Evolutionary conservation across 2,888 invertebrate genomes (phyloP).

Genomic region (Caenorhabditis becei): DNA sequence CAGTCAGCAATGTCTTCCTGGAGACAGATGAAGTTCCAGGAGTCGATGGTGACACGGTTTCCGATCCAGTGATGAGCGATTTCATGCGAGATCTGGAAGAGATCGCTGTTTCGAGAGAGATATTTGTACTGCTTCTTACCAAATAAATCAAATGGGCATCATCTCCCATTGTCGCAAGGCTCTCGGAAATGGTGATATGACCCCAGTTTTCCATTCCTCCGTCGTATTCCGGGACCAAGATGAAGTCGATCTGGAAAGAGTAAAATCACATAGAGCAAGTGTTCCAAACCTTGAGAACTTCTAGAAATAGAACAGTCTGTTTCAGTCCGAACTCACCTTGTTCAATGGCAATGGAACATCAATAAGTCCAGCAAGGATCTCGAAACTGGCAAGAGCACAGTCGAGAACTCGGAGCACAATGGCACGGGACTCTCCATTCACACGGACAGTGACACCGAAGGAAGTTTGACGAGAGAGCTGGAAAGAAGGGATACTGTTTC

Average conservation of each 20-base stretch:
- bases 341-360: constrained; percentile 70
- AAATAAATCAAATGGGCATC: constrained; percentile 71
- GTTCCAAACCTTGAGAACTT: not conserved
- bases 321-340: no score
- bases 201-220: constrained; percentile 77
- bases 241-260: constrained; percentile 70
- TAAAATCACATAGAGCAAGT: no score
- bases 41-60: constrained; percentile 67
- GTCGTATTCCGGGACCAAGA: constrained; percentile 70
- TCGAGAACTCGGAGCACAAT: constrained; percentile 66
- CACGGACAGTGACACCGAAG: constrained; percentile 72
- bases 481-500: constrained; percentile 12
- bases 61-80: constrained; percentile 75
- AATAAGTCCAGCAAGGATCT: constrained; percentile 66
- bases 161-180: constrained; percentile 62
- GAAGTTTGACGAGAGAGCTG: constrained; percentile 73
- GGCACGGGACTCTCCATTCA: constrained; percentile 53
- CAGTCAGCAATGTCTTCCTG: constrained; percentile 74
- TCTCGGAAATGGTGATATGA: constrained; percentile 67
- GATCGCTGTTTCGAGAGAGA: not conserved
- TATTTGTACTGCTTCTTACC: constrained; percentile 22
- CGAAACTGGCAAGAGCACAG: constrained; percentile 67
- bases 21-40: constrained; percentile 71
- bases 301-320: no score
- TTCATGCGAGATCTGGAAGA: constrained; percentile 66